A percentile compares a stretch with the other conserved stretches of the same genome.
Conservation (phyloP, 2,113 vertebrate species). For the Vanacampus margaritifer region DNA sequence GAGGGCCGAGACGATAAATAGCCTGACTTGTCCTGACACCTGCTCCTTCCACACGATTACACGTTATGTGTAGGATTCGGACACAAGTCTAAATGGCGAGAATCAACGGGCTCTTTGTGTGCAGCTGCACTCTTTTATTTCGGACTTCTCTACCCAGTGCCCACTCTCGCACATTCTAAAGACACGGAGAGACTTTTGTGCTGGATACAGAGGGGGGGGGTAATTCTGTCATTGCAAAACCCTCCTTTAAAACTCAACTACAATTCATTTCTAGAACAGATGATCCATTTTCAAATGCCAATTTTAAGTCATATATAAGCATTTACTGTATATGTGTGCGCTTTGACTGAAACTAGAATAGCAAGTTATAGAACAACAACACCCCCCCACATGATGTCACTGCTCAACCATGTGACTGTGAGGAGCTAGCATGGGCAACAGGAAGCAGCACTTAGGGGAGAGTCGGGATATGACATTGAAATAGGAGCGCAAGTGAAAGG, state of each 20-base stretch:
- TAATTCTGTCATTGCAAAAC: slow-evolving; percentile 35
- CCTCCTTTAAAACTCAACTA: background rate
- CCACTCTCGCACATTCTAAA: slow-evolving; percentile 19
- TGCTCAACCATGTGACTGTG: slow-evolving; percentile 26
- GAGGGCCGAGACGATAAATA: slow-evolving; percentile 15
- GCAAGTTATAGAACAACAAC: background rate
- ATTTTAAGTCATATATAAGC: background rate
- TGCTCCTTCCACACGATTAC: slow-evolving; percentile 37
- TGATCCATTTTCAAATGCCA: background rate
- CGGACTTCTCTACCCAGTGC: slow-evolving; percentile 41
- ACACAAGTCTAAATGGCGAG: slow-evolving; percentile 29
- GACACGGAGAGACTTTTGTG: slow-evolving; percentile 33
- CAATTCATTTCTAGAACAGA: background rate
- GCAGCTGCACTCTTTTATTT: slow-evolving; percentile 52
- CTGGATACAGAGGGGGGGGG: slow-evolving; percentile 38
- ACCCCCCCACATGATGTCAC: slow-evolving; percentile 45
- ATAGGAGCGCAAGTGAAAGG: slow-evolving; percentile 20
- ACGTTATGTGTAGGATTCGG: slow-evolving; percentile 39
- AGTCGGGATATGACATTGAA: slow-evolving; percentile 1
- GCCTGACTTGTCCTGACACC: slow-evolving; percentile 43
- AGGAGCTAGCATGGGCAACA: slow-evolving; percentile 15
- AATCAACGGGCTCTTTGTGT: slow-evolving; percentile 67
- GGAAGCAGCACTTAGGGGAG: slow-evolving; percentile 30
- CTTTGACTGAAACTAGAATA: background rate
- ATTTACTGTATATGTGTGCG: background rate